Evolutionary conservation across 64 coral and sea anemone genomes (phyloP), one percentile per base, ranked within the genome.

Genomic region (Acropora yongei): DNA sequence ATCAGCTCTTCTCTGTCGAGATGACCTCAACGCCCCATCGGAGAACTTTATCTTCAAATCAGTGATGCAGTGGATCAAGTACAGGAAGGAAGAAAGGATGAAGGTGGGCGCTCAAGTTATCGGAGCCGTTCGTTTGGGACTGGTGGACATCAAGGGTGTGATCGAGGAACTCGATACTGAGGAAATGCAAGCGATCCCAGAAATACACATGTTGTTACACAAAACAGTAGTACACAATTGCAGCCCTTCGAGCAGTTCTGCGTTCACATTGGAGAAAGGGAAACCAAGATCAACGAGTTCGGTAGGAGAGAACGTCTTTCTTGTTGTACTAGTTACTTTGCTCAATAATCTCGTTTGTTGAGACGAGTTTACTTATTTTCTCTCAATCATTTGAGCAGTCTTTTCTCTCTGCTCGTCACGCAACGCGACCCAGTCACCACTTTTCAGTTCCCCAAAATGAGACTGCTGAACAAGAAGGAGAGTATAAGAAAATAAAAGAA

Each of bases 41-140:
- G 82, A 85, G 16, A 69, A 63, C 6, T 85, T 85, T 42, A 43
- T 85, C 8, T 85, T 85, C 82, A 85, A 85, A 85, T 85, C 63
- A 7, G 82, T 69, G 42, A 84, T 84, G 82, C 42, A 84, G 45
- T 84, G 82, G 82, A 84, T 85, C 17, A 85, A 71, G 8, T n/a
- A 71, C 82, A 85, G 71, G 42, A 69, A 69, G 45, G 82, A 85
- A 47, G 82, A 85, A 63, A 85, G 82, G 17, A 71, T 85, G 82
- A 12, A 17, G 45, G 63, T 85, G 2, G 82, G 63, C 4, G 63
- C 44, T 13, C 19, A 85, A 71, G 44, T 85, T 69, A 69, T 85
- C 63, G 82, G 82, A 71, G 42, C 63, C 17, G 82, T 85, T 69
- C 82, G 82, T 71, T 63, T 85, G 61, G 82, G 82, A 43, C 14